Conservation (phyloP, 1,140 invertebrate species). For the Ceratina calcarata region DNA sequence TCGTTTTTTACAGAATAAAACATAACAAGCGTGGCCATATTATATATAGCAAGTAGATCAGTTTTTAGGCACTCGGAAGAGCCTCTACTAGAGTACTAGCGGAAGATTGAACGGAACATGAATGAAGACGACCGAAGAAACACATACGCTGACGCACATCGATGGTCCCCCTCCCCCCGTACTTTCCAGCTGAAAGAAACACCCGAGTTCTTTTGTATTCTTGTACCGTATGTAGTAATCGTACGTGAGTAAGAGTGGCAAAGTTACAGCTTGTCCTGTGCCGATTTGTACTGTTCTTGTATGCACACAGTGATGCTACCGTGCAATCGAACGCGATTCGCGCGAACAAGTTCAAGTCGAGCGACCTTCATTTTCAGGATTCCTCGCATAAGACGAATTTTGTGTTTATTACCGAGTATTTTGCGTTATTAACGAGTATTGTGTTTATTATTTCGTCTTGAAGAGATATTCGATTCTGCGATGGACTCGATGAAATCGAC, state of each 20-base stretch:
- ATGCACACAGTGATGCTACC: no score
- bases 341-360: no score
- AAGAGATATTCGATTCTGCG: no score
- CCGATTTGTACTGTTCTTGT: background rate
- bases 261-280: slow-evolving; percentile 2
- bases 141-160: background rate
- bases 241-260: slow-evolving; percentile 64
- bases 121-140: slow-evolving; percentile 53
- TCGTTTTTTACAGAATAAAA: background rate
- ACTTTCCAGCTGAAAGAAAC: slow-evolving; percentile 42
- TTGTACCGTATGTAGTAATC: slow-evolving; percentile 27
- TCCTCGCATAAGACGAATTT: no score
- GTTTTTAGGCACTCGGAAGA: background rate
- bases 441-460: no score
- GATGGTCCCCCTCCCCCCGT: slow-evolving; percentile 58
- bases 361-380: no score
- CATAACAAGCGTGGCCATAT: background rate
- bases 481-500: no score
- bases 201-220: slow-evolving; percentile 57
- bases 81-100: slow-evolving; percentile 26
- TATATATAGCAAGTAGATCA: background rate
- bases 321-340: no score
- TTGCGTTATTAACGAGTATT: no score
- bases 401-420: no score
- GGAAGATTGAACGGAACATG: slow-evolving; percentile 50